phyloP scores from a whole-genome alignment of 2,888 invertebrate species.

The Tenodera sinensis region DNA sequence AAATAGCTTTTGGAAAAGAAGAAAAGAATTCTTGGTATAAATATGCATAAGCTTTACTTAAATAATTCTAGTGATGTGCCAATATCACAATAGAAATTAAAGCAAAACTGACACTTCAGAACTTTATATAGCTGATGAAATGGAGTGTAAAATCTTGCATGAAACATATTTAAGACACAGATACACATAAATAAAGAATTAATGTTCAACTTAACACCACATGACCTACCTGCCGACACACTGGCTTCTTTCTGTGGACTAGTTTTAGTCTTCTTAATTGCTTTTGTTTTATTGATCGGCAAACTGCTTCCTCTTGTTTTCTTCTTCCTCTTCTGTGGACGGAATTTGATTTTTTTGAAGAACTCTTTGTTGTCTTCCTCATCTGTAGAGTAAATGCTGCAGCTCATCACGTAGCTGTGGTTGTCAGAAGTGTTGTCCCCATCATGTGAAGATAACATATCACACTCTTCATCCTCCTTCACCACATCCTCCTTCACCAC shows the following conservation, averaged over 20 bases:
- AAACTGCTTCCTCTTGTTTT: too few relatives aligned
- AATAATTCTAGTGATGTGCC: too few relatives aligned
- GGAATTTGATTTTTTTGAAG: neutral
- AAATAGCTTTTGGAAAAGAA: too few relatives aligned
- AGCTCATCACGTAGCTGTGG: neutral
- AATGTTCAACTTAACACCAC: neutral
- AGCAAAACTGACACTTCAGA: too few relatives aligned
- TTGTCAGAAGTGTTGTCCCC: neutral
- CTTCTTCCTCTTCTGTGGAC: neutral
- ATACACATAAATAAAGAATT: neutral
- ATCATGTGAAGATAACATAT: too few relatives aligned
- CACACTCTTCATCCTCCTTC: neutral
- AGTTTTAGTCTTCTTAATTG: neutral
- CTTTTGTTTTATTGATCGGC: too few relatives aligned
- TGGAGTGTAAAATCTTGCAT: neutral
- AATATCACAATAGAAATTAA: too few relatives aligned
- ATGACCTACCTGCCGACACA: neutral
- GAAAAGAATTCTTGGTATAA: too few relatives aligned
- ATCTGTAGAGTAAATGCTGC: neutral
- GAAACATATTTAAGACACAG: neutral
- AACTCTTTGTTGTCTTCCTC: neutral
- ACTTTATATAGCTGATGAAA: too few relatives aligned
- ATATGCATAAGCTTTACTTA: too few relatives aligned
- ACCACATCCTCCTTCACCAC: constrained; percentile 7
- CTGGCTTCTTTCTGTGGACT: neutral